These are phyloP conservation scores for Dichetophora obliterata DNA, from an alignment of 2,888 invertebrate species.

Conservation along the genomic window DNA sequence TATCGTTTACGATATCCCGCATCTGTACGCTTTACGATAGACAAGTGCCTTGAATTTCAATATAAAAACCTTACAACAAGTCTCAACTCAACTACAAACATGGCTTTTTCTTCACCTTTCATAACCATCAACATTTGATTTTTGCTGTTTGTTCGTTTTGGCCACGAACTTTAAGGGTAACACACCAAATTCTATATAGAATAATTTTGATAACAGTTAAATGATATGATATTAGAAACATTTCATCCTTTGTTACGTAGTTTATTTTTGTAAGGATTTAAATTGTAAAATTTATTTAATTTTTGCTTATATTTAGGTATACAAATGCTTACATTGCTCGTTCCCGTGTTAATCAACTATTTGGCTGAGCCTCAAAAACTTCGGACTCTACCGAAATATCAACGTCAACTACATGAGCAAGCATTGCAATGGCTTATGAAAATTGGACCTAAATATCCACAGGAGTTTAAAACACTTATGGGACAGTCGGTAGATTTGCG, in stretches of 20 bases:
- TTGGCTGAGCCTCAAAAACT: slow-evolving; percentile 79
- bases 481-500: slow-evolving; percentile 84
- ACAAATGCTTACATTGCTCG: slow-evolving; percentile 88
- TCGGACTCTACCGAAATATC: slow-evolving; percentile 75
- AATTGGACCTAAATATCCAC: slow-evolving; percentile 92
- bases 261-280: not conserved
- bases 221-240: not conserved
- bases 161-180: not conserved
- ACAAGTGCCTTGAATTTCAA: too few relatives aligned
- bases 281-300: not conserved
- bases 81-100: not conserved
- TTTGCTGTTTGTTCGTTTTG: too few relatives aligned
- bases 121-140: too few relatives aligned
- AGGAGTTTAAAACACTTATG: slow-evolving; percentile 94
- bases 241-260: not conserved
- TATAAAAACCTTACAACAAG: too few relatives aligned
- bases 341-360: slow-evolving; percentile 91
- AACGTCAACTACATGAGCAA: slow-evolving; percentile 85
- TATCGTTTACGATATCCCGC: too few relatives aligned
- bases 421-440: slow-evolving; percentile 91
- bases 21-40: too few relatives aligned
- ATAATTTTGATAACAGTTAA: too few relatives aligned
- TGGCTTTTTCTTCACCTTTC: not conserved
- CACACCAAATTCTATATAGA: too few relatives aligned
- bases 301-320: slow-evolving; percentile 76